Conservation (phyloP, 2,797 vertebrate genomes). For the Tokudaia tokunoshimensis region DNA sequence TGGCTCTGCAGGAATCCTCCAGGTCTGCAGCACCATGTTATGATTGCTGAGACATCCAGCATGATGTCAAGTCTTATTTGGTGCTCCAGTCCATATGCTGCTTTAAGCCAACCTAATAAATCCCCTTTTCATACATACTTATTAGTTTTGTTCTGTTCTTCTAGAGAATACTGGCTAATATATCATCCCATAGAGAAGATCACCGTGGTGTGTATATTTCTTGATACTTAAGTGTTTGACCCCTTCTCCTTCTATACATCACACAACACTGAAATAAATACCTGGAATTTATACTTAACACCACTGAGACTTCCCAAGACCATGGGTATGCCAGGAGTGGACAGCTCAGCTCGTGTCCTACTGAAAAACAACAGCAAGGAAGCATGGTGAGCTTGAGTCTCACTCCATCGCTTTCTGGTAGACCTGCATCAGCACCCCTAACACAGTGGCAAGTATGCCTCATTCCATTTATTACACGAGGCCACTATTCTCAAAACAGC, state of each 20-base stretch:
- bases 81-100: not conserved
- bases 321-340: fast-evolving
- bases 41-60: not conserved
- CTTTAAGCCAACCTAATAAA: not conserved
- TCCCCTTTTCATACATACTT: not conserved
- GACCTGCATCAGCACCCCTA: not conserved
- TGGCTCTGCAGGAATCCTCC: not conserved
- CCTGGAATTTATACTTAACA: not conserved
- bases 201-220: not conserved
- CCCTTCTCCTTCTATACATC: fast-evolving
- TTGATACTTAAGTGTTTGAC: not conserved
- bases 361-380: not conserved
- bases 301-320: not conserved
- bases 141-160: not conserved
- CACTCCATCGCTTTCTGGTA: not conserved
- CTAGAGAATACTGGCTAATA: not conserved
- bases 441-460: not conserved
- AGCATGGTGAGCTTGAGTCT: not conserved
- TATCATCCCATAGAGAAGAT: not conserved
- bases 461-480: conserved; percentile 20
- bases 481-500: conserved; percentile 37
- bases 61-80: not conserved
- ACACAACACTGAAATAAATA: not conserved
- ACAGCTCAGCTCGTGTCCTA: not conserved
- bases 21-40: not conserved